Conservation (phyloP, 1,140 invertebrate genomes). For the Sinella curviseta region DNA sequence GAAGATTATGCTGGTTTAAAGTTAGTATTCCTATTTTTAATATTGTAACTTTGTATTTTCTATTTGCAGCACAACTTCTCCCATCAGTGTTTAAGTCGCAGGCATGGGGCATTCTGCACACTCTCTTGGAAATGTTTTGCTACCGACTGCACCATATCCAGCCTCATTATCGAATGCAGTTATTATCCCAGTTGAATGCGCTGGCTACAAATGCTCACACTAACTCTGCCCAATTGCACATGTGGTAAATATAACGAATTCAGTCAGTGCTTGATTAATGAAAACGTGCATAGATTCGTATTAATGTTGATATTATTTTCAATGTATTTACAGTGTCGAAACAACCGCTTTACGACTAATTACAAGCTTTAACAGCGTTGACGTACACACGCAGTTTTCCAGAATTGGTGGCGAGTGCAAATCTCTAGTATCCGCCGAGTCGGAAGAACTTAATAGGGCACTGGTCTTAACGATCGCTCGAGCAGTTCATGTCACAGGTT, state of each 20-base stretch:
- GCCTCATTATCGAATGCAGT: conserved; percentile 87
- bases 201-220: conserved; percentile 85
- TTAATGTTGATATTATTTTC: conserved; percentile 1
- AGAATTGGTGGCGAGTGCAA: conserved; percentile 84
- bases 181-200: conserved; percentile 84
- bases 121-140: conserved; percentile 92
- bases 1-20: conserved; percentile 20
- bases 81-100: conserved; percentile 85
- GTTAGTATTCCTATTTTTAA: not conserved
- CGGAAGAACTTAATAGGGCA: conserved; percentile 89
- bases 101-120: conserved; percentile 92
- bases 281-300: not conserved
- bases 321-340: conserved; percentile 69
- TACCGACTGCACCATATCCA: conserved; percentile 95
- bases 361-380: conserved; percentile 78
- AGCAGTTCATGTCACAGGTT: conserved; percentile 88
- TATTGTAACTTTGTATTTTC: conserved; percentile 48
- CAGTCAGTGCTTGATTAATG: conserved; percentile 25
- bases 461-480: conserved; percentile 89
- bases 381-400: conserved; percentile 87
- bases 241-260: no score
- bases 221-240: conserved; percentile 84
- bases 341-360: conserved; percentile 88
- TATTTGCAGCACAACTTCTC: conserved; percentile 71
- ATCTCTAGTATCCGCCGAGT: conserved; percentile 82